Evolutionary conservation across 2,888 invertebrate species (phyloP), one percentile per base, ranked within the genome.

Genomic region (Lamellibrachia columna): DNA sequence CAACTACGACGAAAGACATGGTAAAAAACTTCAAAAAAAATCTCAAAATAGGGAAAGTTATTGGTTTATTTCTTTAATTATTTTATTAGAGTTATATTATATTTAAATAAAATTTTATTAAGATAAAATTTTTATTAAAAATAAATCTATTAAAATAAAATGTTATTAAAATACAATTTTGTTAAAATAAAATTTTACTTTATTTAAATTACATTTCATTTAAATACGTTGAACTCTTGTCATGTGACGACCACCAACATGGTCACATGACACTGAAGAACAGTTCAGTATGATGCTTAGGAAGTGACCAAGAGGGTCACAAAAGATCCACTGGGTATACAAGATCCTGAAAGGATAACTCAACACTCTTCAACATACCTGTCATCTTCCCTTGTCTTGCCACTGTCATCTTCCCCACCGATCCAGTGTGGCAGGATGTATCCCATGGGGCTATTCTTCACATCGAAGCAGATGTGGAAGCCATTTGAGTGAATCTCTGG

Each of bases 401-500:
- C 93, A 1, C 40, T 22, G n/a, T 91, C 52, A 52, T 92, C 90
- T 52, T n/a, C 92, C 53, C 91, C 93, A 8, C 93, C 94, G 8
- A 95, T 92, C 96, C 96, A 96, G 93, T 96, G 95, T 6, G 96
- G 96, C 92, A 96, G 93, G 60, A 96, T 96, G 94, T 96, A 96
- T 40, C 96, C 96, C 94, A 95, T 96, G 22, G 96, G 95, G 9
- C 96, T 96, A 93, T 95, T 95, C 93, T 94, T 94, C 1, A 95
- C 95, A 94, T 96, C 96, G 95, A 96, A 96, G 91, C 94, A 94
- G 91, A 96, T 95, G 94, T 96, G 96, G 94, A 95, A 96, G 40
- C 96, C 96, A 94, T 95, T 96, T 8, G 96, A 96, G 93, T 96
- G 96, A n/a, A 96, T 95, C 93, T 96, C 96, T 53, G 96, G 96